Conservation (phyloP, 2,113 vertebrate genomes). For the Cephalopterus ornatus region DNA sequence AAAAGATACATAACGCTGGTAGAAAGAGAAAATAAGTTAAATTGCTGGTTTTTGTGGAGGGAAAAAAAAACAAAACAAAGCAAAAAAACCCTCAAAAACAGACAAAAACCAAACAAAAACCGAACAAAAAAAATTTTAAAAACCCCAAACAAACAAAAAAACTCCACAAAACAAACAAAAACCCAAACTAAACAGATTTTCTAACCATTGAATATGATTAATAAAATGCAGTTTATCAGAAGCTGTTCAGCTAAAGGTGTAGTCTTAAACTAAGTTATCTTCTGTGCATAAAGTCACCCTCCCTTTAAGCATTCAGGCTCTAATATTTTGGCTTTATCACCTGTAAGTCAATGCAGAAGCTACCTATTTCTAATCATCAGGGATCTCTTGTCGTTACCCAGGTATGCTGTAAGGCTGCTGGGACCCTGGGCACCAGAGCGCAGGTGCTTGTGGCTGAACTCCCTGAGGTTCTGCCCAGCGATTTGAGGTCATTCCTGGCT, state of each 20-base stretch:
- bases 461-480: background rate
- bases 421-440: background rate
- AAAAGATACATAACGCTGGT: background rate
- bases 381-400: background rate
- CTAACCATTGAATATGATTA: background rate
- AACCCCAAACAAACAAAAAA: no score
- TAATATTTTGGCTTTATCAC: background rate
- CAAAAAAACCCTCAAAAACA: no score
- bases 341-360: background rate
- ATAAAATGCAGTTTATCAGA: background rate
- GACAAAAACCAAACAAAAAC: accelerated
- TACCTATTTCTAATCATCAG: background rate
- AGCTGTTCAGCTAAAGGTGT: background rate
- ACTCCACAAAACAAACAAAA: background rate
- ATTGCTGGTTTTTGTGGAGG: no score
- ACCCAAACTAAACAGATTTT: background rate
- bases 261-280: background rate
- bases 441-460: background rate
- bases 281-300: background rate
- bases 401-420: background rate
- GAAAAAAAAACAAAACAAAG: background rate
- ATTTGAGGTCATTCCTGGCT: background rate
- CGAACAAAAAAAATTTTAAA: no score
- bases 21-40: background rate
- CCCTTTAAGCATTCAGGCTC: background rate